Base-by-base conservation (phyloP, 2,888 invertebrate genomes). In the Eucriotettix oculatus region DNA sequence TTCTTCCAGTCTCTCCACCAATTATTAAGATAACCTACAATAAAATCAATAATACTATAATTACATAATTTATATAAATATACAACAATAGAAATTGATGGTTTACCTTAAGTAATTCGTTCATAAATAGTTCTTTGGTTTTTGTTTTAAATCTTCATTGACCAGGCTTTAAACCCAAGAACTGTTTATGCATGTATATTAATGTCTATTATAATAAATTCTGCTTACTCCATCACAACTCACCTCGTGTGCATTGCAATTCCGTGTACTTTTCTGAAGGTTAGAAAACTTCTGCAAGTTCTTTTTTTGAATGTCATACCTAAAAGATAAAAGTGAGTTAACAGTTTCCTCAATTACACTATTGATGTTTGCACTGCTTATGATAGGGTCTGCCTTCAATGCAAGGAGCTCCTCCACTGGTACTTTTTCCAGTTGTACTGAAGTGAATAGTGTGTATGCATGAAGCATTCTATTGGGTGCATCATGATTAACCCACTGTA, bases 1-100 rank as follows among this genome's bases (percentile, higher is more conserved):
- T 29, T 29, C 29, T 29, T 63, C 67, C 68, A 29, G 68, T 68
- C 63, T 70, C 69, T 10, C 71, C 71, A 42, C 70, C 70, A 58
- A 70, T 65, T 14, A 69, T 68, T 57, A 70, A 65, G 48, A 70
- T 65, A 52, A 70, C 69, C 71, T 70, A 56, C 29, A 10, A 40
- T 42, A 40, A 55, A 58, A 44, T 58, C 53, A 17, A 59, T 17
- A 40, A 43, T 60, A 12, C 57, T 42, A 16, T 52, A 29, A 29
- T 29, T 29, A 29, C 2, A 29, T 29, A 5, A 29, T 29, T 5
- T 29, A 29, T 29, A 29, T 29, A 29, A 5, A 29, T 29, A 29
- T 29, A 29, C 7, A 29, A 5, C 7, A 29, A 29, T 29, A 29
- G 3, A 5, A 29, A 29, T 29, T 29, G 7, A 7, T 5, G 29